Conservation (phyloP, 2,113 vertebrate genomes). For the Embiotoca jacksoni region DNA sequence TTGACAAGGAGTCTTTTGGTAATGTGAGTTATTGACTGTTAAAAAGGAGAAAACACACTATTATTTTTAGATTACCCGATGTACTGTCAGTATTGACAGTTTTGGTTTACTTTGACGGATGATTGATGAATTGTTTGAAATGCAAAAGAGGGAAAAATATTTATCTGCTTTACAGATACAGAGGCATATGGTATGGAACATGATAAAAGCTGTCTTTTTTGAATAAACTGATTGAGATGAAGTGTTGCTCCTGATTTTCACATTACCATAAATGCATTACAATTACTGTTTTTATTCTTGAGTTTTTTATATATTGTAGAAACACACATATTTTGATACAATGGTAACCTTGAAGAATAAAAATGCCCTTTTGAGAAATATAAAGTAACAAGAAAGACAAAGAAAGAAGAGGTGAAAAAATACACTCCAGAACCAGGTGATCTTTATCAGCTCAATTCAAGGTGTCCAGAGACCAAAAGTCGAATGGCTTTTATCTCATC, state of each 20-base stretch:
- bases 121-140: conserved; percentile 57
- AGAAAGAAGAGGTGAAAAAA: no score
- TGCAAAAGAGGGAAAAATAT: conserved; percentile 44
- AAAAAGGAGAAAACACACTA: conserved; percentile 45
- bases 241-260: conserved; percentile 24
- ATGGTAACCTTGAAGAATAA: no score
- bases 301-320: neutral
- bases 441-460: no score
- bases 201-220: conserved; percentile 70
- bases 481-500: no score
- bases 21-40: conserved; percentile 60
- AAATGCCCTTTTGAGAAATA: no score
- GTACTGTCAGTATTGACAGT: conserved; percentile 57
- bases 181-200: conserved; percentile 41
- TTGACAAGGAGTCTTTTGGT: conserved; percentile 26
- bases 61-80: conserved; percentile 63
- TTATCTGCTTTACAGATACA: conserved; percentile 66
- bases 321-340: neutral
- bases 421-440: no score
- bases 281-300: neutral
- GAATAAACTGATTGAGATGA: conserved; percentile 72
- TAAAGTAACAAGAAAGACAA: no score
- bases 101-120: conserved; percentile 52
- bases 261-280: neutral
- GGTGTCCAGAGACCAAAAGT: no score